Evolutionary conservation across 2,113 vertebrate genomes (phyloP).

Genomic region (Sus scrofa): T2T-Sscrofa CM000818.6:107111001-107111500

Average conservation of each 20-base stretch:
- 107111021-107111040: background rate
- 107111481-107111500: background rate
- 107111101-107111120: background rate
- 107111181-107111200: background rate
- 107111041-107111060: rapidly evolving
- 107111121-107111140: constrained; percentile 15
- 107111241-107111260: background rate
- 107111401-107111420: background rate
- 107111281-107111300: background rate
- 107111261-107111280: constrained; percentile 52
- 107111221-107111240: constrained; percentile 41
- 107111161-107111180: constrained; percentile 33
- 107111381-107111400: background rate
- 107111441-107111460: background rate
- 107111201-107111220: background rate
- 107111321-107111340: background rate
- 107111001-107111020: background rate
- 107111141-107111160: background rate
- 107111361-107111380: background rate
- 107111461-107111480: background rate
- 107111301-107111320: background rate
- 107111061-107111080: background rate
- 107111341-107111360: background rate
- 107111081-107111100: background rate
- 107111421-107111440: background rate